Evolutionary conservation across 2,888 invertebrate species (phyloP), one percentile per base, ranked within the genome.

Genomic region (Coenonympha arcania): DNA sequence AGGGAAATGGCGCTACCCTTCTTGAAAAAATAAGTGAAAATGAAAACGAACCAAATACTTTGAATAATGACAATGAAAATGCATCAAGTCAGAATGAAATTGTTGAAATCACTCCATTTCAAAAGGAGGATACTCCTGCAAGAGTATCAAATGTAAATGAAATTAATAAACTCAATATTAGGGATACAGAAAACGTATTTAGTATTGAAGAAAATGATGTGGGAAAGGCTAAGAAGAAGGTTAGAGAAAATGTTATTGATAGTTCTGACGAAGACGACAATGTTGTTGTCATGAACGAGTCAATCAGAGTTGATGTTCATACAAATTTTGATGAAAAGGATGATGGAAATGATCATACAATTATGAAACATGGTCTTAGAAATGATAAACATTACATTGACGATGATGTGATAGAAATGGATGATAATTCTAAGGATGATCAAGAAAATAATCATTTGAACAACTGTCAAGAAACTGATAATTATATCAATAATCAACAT

Each of bases 191-290:
- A 46, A 40, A 13, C 24, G 6, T 36, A 36, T 20, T 20, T n/a
- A 20, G 18, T 9, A 33, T 11, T 11, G 22, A 22, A 15, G 47
- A 46, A 41, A 36, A 34, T n/a, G 13, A 13, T 41, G 37, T 16
- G 6, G 44, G 11, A 44, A 55, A 11, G 34, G 20, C n/a, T 6
- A 26, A 57, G 46, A n/a, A n/a, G 39, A 52, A 57, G 2, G 42
- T 48, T 42, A 56, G 36, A 55, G 50, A 48, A 18, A 62, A 65
- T 50, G 46, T 61, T 3, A 61, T 63, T 20, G 58, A 69, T 34
- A 66, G 66, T 61, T 68, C 69, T 18, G 68, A 68, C 47, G 66
- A 66, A 50, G 57, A 56, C 31, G 54, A 51, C n/a, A n/a, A n/a
- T 45, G 18, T 56, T 22, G 49, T 49, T 11, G 16, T 48, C 20